Evolutionary conservation across 2,888 invertebrate species (phyloP).

Genomic region (Cistogaster globosa): DNA sequence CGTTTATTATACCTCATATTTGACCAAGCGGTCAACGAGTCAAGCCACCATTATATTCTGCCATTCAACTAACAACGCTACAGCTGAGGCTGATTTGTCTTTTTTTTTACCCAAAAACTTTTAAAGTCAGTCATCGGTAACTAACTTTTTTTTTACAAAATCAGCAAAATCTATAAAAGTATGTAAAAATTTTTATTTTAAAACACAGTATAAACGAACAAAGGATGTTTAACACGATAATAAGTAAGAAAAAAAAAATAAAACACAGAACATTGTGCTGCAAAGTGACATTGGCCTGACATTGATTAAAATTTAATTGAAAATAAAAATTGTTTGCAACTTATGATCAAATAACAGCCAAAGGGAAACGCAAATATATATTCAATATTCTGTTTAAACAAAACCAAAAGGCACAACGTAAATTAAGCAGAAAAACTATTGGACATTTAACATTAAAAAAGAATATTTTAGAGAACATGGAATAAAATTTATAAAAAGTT

Average conservation of each 20-base stretch:
- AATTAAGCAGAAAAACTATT: slow-evolving; percentile 49
- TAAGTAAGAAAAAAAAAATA: neutral
- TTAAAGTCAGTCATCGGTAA: slow-evolving; percentile 55
- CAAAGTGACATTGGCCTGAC: slow-evolving; percentile 65
- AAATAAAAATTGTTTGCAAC: slow-evolving; percentile 69
- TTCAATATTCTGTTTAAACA: slow-evolving; percentile 48
- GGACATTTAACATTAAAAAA: neutral
- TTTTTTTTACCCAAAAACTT: slow-evolving; percentile 34
- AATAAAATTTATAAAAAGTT: no score
- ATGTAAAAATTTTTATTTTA: slow-evolving; percentile 55
- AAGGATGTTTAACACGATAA: slow-evolving; percentile 17
- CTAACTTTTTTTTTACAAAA: slow-evolving; percentile 41
- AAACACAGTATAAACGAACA: slow-evolving; percentile 26
- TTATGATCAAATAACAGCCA: slow-evolving; percentile 60
- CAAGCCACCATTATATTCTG: slow-evolving; percentile 41
- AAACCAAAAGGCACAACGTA: slow-evolving; percentile 32
- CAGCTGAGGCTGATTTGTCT: slow-evolving; percentile 26
- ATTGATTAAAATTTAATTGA: slow-evolving; percentile 75
- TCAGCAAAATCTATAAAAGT: slow-evolving; percentile 69
- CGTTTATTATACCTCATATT: neutral
- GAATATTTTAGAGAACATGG: no score
- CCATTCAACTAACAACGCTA: slow-evolving; percentile 12
- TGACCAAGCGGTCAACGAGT: slow-evolving; percentile 52
- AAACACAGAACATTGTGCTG: slow-evolving; percentile 47
- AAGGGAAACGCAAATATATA: slow-evolving; percentile 43